Conservation (phyloP, 2,113 vertebrate genomes). For the Isurus oxyrinchus region DNA sequence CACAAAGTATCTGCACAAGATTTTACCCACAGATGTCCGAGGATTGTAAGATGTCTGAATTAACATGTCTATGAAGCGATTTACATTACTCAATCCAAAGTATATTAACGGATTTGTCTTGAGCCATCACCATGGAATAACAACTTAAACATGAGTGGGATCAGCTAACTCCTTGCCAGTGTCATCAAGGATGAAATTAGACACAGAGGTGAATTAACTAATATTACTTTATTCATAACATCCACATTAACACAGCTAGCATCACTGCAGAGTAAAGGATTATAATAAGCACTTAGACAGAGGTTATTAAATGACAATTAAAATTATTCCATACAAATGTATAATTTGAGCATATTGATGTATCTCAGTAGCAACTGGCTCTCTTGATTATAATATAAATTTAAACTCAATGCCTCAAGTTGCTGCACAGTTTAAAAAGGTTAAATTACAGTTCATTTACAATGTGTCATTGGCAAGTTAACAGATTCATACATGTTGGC, state of each 20-base stretch:
- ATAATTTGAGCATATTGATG: background rate
- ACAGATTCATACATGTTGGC: background rate
- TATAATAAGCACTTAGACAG: background rate
- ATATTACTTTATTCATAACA: slow-evolving; percentile 11
- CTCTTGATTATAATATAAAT: background rate
- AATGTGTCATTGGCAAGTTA: background rate
- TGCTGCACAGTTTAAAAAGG: background rate
- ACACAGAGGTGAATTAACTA: background rate
- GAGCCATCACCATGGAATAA: background rate
- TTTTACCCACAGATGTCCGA: background rate
- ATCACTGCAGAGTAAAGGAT: background rate
- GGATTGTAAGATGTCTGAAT: background rate
- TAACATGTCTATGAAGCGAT: background rate
- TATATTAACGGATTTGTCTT: background rate
- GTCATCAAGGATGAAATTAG: background rate
- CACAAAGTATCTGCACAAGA: background rate
- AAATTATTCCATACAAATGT: background rate
- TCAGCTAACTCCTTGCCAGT: background rate
- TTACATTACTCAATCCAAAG: background rate
- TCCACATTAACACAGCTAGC: background rate
- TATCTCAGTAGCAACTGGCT: background rate
- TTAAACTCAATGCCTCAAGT: background rate
- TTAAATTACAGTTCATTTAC: background rate
- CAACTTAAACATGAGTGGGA: background rate
- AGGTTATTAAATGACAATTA: background rate